A percentile compares a stretch with the other conserved stretches of the same genome.
phyloP scores from a whole-genome alignment of 2,888 invertebrate genomes.

The Perithous albicinctus region DNA sequence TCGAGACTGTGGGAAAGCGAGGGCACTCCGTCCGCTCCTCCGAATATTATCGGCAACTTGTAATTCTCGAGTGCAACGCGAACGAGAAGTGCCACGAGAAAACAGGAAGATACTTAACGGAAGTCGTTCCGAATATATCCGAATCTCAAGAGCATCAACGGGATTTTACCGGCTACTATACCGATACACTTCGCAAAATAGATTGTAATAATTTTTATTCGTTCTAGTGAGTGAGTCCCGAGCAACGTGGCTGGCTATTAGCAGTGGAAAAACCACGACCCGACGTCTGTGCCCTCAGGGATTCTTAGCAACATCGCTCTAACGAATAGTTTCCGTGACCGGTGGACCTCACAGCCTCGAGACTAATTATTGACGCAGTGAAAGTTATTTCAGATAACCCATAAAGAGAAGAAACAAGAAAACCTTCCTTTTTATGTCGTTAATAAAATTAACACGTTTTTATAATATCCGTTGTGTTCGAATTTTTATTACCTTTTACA shows the following conservation, averaged over 20 bases:
- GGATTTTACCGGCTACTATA: slow-evolving; percentile 14
- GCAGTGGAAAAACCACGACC: slow-evolving; percentile 35
- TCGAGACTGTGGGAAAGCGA: slow-evolving; percentile 30
- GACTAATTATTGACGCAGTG: slow-evolving; percentile 38
- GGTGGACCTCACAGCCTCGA: slow-evolving; percentile 33
- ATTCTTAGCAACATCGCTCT: slow-evolving; percentile 54
- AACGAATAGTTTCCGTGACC: slow-evolving; percentile 58
- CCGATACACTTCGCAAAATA: slow-evolving; percentile 14
- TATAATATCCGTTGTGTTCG: neutral
- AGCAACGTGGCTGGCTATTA: neutral
- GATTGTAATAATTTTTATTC: slow-evolving; percentile 1
- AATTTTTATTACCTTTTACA: neutral
- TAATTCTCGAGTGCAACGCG: neutral
- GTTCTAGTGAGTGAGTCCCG: neutral
- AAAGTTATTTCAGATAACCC: slow-evolving; percentile 41
- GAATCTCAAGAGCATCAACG: slow-evolving; percentile 15
- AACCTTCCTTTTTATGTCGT: neutral
- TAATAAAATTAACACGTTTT: neutral
- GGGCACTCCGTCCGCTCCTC: neutral
- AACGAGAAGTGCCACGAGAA: neutral
- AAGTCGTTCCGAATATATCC: slow-evolving; percentile 45
- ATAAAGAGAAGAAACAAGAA: slow-evolving; percentile 6
- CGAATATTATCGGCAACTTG: slow-evolving; percentile 2
- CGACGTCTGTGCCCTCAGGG: slow-evolving; percentile 64
- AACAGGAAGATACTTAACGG: slow-evolving; percentile 24